Evolutionary conservation across 2,888 invertebrate species (phyloP), one percentile per base, ranked within the genome.

Genomic region (Sylvicola fuscatus): DNA sequence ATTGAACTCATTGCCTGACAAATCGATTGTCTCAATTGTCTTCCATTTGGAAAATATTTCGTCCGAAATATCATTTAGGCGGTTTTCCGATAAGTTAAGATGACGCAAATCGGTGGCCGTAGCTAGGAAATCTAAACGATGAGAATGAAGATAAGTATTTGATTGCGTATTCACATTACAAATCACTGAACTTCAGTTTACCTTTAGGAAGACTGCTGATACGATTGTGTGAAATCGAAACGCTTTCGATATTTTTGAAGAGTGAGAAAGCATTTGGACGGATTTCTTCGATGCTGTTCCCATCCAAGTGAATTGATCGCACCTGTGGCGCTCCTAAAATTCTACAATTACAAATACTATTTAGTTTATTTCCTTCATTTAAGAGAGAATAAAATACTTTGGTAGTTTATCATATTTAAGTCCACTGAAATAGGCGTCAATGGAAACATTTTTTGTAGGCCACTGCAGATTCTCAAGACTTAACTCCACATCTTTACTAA

Each of bases 81-180:
- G 27, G 33, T 38, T 41, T 14, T 40, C 34, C n/a, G 41, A 36
- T 15, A 41, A 30, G 5, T 31, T 38, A 12, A 41, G 21, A 7
- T 28, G n/a, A 31, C 33, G 28, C 17, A 40, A 13, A 8, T 29
- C 16, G n/a, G 11, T 11, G 13, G 34, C 34, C 11, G 38, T 37
- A 33, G 38, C 33, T 10, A 40, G 33, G 34, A 40, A 37, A 17
- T 40, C 40, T 40, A 21, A n/a, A n/a, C n/a, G n/a, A n/a, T n/a
- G n/a, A n/a, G n/a, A n/a, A n/a, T n/a, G n/a, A n/a, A n/a, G n/a
- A n/a, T n/a, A n/a, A n/a, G n/a, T n/a, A n/a, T n/a, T n/a, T n/a
- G n/a, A n/a, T n/a, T n/a, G n/a, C n/a, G n/a, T n/a, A n/a, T n/a
- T n/a, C n/a, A n/a, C n/a, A n/a, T n/a, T n/a, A n/a, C n/a, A n/a